phyloP scores from a whole-genome alignment of 64 coral and sea anemone genomes.

The Cladopsammia gracilis region DNA sequence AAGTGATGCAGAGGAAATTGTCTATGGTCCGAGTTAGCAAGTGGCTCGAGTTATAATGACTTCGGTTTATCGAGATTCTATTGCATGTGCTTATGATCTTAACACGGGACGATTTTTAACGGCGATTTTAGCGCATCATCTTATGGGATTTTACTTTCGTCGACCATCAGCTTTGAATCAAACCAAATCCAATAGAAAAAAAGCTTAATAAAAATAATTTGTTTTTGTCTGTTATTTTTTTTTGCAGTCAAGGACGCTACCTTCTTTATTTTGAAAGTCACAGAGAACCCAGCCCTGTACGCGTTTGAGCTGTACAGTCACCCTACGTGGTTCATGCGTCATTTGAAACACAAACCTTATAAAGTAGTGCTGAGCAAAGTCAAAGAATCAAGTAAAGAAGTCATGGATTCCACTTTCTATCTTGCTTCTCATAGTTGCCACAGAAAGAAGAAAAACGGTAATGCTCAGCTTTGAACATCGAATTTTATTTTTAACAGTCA shows the following conservation, averaged over 20 bases:
- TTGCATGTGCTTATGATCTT: no score
- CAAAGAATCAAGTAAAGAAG: constrained; percentile 34
- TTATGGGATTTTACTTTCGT: no score
- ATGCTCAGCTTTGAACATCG: not conserved
- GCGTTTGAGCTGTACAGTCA: constrained; percentile 65
- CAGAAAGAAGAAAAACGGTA: not conserved
- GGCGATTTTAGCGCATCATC: no score
- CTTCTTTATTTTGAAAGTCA: constrained; percentile 64
- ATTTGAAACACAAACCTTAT: constrained; percentile 30
- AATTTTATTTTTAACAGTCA: no score
- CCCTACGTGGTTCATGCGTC: constrained; percentile 66
- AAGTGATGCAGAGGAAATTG: no score
- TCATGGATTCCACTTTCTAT: constrained; percentile 64
- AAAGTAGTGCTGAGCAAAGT: constrained; percentile 53
- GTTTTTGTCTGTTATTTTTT: not conserved
- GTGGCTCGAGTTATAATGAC: no score
- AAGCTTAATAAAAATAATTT: not conserved
- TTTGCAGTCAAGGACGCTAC: constrained; percentile 68
- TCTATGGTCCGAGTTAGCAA: no score
- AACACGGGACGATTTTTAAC: no score
- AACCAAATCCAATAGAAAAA: no score
- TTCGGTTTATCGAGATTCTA: no score
- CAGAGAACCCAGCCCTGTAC: constrained; percentile 46
- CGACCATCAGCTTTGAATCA: no score
- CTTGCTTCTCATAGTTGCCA: constrained; percentile 6